Conservation (phyloP, 2,113 vertebrate species). For the Cyanoliseus patagonus region DNA sequence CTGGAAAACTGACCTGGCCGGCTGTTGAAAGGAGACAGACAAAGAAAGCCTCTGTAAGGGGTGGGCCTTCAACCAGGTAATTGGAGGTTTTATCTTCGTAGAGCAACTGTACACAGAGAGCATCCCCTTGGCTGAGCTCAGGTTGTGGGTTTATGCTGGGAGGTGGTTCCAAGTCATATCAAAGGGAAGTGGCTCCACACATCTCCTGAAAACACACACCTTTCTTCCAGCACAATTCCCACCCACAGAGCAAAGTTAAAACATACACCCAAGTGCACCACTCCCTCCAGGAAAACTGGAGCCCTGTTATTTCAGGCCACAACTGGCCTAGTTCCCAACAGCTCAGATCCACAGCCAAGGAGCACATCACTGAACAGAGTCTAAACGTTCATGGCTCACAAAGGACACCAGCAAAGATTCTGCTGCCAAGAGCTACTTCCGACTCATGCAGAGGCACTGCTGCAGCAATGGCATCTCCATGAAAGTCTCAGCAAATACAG, state of each 20-base stretch:
- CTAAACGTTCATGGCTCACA: background rate
- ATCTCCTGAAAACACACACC: background rate
- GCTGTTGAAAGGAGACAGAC: conserved; percentile 51
- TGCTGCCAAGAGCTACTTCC: background rate
- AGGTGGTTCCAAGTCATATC: background rate
- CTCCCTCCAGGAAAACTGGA: conserved; percentile 3
- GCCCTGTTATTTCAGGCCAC: background rate
- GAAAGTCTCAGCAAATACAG: background rate
- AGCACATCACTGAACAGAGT: background rate
- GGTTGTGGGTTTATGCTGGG: background rate
- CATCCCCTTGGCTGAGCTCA: background rate
- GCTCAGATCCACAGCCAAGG: background rate
- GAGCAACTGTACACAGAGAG: background rate
- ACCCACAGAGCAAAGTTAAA: background rate
- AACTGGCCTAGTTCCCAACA: background rate
- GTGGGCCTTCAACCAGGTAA: background rate
- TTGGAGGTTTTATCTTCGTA: background rate
- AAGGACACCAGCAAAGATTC: background rate
- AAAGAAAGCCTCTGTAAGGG: background rate
- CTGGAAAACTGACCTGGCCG: conserved; percentile 72
- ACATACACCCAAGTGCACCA: background rate
- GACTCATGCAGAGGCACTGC: background rate
- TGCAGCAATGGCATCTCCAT: background rate
- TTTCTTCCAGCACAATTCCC: background rate
- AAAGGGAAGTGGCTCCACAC: background rate